These are phyloP conservation scores for Salmo trutta DNA, from an alignment of 2,797 vertebrate species.

Conservation along the genomic window DNA sequence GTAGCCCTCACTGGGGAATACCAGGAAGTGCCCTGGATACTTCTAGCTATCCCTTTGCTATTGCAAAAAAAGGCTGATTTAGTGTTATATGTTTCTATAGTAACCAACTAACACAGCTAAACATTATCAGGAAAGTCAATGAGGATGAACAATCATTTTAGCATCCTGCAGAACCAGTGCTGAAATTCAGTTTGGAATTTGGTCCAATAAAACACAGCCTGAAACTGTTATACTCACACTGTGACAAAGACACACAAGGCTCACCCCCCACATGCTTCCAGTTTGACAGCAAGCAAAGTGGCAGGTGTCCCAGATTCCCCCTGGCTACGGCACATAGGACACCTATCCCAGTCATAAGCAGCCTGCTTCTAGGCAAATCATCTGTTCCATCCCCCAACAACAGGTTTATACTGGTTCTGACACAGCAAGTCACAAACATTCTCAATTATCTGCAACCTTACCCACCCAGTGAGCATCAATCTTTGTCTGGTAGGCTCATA, in stretches of 20 bases:
- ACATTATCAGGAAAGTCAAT: background rate
- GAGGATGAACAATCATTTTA: too few relatives aligned
- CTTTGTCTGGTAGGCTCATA: background rate
- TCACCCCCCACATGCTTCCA: background rate
- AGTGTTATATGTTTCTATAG: background rate
- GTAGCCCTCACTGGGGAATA: constrained; percentile 1
- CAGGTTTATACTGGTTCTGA: constrained; percentile 8
- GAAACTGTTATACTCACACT: background rate
- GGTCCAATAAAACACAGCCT: background rate
- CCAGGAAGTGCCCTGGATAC: background rate
- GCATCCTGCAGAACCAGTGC: background rate
- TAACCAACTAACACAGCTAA: background rate
- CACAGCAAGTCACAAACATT: constrained; percentile 1
- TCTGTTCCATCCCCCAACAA: background rate
- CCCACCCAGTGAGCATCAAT: background rate
- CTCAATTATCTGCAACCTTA: background rate
- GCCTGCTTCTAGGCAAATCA: background rate
- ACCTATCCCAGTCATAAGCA: background rate
- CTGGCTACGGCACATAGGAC: background rate
- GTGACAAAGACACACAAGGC: background rate
- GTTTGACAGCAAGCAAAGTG: constrained; percentile 2
- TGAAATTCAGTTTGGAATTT: background rate
- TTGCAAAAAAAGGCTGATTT: background rate
- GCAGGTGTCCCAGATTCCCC: constrained; percentile 3
- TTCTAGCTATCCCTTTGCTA: background rate